phyloP scores from a whole-genome alignment of 1,140 invertebrate species.

The Ruditapes philippinarum region DNA sequence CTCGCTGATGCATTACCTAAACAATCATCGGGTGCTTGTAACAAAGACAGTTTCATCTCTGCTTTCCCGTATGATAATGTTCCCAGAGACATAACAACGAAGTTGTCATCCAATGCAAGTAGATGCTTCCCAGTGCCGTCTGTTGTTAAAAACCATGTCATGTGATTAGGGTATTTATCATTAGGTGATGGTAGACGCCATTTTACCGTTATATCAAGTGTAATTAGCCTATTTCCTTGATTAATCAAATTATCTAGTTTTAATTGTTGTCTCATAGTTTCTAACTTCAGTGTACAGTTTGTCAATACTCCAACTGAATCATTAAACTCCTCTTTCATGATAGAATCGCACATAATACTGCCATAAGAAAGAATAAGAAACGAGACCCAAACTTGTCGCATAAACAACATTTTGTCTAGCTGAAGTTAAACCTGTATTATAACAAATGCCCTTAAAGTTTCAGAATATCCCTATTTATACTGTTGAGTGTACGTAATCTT shows the following conservation, averaged over 20 bases:
- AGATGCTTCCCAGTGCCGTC: background rate
- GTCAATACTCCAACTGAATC: too few species aligned
- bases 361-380: too few species aligned
- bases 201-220: background rate
- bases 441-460: too few species aligned
- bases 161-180: background rate
- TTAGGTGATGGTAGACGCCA: background rate
- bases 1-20: background rate
- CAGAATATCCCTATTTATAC: too few species aligned
- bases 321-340: too few species aligned
- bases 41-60: background rate
- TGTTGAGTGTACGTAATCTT: too few species aligned
- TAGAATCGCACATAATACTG: too few species aligned
- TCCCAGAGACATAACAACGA: background rate
- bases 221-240: background rate
- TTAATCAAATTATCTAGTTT: background rate
- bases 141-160: background rate
- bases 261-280: too few species aligned
- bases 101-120: background rate
- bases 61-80: background rate
- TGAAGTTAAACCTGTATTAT: too few species aligned
- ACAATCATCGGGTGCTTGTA: background rate
- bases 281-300: too few species aligned
- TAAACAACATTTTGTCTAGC: too few species aligned
- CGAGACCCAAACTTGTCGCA: too few species aligned